Base-by-base conservation (phyloP, 2,888 invertebrate genomes). In the Parthenolecanium corni region DNA sequence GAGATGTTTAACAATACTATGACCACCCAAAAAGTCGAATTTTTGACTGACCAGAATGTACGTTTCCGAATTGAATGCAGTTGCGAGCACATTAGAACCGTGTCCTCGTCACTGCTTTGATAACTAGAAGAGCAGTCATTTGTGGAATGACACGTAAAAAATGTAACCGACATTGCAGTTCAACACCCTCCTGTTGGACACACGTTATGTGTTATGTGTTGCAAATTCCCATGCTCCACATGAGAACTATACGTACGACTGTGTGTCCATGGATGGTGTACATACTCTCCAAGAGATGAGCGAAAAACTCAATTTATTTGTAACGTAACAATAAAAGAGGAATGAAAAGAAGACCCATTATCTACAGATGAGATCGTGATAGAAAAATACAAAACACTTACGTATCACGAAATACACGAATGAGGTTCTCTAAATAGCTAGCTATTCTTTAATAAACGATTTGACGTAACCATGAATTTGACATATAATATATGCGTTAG, bases 141-240 rank as follows among this genome's bases (percentile, higher is more conserved):
- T n/a, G n/a, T 31, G 31, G 31, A 31, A 31, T 31, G 31, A 31
- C 31, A 31, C 31, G 31, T 31, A 31, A 31, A 31, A 31, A 31
- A 31, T 31, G 31, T 31, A 31, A 31, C 31, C 31, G 9, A 31
- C 9, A 31, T 9, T 9, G 31, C 47, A 40, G 61, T 61, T 61
- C 61, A 61, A 61, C 31, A 31, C 31, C 31, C n/a, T n/a, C 58
- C 51, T 49, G 23, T 21, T 38, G 16, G 24, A 42, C 57, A 57
- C 25, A 57, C 57, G 61, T 49, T 47, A 23, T 47, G 47, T 49
- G 36, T 57, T 57, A 61, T 51, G 61, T 51, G 61, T 61, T 61
- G 51, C 61, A 38, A 61, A 61, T 61, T 61, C 61, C 40, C 61
- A 61, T 61, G 61, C 49, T 23, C 38, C 49, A 61, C 31, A 61